Evolutionary conservation across 1,140 invertebrate species (phyloP).

Genomic region (Lucilia sericata): DNA sequence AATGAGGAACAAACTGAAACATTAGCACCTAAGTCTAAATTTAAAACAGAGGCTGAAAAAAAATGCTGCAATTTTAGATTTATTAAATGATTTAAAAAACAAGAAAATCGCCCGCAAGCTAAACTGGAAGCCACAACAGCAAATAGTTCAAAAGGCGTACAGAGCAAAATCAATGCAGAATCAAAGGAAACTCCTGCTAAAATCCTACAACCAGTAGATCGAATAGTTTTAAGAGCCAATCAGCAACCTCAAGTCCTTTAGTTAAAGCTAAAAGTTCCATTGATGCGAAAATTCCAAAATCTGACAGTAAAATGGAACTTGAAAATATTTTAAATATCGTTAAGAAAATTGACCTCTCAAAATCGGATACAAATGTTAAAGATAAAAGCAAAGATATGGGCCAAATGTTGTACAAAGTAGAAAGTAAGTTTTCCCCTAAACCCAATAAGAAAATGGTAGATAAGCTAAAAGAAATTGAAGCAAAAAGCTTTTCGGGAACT

Average conservation of each 20-base stretch:
- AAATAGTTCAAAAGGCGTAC: slow-evolving; percentile 58
- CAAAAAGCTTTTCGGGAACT: slow-evolving; percentile 63
- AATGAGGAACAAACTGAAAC: slow-evolving; percentile 8
- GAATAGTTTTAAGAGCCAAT: slow-evolving; percentile 55
- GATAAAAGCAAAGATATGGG: slow-evolving; percentile 45
- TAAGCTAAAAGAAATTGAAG: slow-evolving; percentile 63
- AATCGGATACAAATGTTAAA: not conserved
- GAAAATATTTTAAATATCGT: slow-evolving; percentile 56
- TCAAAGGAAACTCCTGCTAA: not conserved
- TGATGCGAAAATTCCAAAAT: slow-evolving; percentile 47
- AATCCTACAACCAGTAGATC: slow-evolving; percentile 52
- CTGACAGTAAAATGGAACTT: slow-evolving; percentile 57
- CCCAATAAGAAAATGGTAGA: slow-evolving; percentile 53
- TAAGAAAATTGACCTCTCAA: slow-evolving; percentile 52
- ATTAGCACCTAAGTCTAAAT: not conserved
- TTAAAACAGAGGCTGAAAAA: slow-evolving; percentile 15
- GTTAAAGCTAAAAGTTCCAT: not conserved
- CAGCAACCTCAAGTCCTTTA: slow-evolving; percentile 50
- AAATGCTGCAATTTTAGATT: not conserved
- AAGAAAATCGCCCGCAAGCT: slow-evolving; percentile 48
- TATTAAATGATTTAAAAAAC: slow-evolving; percentile 33
- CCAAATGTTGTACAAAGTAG: slow-evolving; percentile 48
- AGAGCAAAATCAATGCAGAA: slow-evolving; percentile 48
- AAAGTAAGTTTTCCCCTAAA: slow-evolving; percentile 47
- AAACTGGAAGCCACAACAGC: not conserved